Base-by-base conservation (phyloP, 2,113 vertebrate genomes). In the Trachemys scripta region DNA sequence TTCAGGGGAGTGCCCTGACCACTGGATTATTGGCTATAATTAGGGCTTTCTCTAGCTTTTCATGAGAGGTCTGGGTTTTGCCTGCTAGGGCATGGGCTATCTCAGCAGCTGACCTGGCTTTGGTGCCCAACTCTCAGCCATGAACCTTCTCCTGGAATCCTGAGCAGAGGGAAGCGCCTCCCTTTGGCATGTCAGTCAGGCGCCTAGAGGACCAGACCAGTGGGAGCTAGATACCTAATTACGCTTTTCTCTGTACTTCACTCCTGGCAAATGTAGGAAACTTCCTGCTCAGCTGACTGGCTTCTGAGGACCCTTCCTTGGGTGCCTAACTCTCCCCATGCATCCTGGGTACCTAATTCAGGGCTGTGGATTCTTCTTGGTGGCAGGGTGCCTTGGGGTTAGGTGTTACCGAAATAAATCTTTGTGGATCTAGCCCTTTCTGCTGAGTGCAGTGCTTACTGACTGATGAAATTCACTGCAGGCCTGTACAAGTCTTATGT, bases 381-480 rank as follows among this genome's bases (percentile, higher is more conserved):
- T 38, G n/a, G 9, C n/a, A 38, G 65, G n/a, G n/a, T 72, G 65
- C 19, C n/a, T 72, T 2, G 8, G 65, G 19, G 8, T 72, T 72
- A 72, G 65, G 65, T 38, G 35, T 38, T 72, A 38, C n/a, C 35
- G 22, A 72, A 20, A 19, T 38, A 20, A 54, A 38, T n/a, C n/a
- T 19, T 62, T 22, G 35, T 22, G 65, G 17, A 72, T 38, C 9
- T 72, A 72, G n/a, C 35, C n/a, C n/a, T 38, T n/a, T 20, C 2
- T 69, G 51, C 5, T 13, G 14, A 53, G 8, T 80, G 29, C 29
- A 35, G 13, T n/a, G 9, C 25, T 91, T 0, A 0, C 47, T 53
- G 75, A n/a, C 88, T n/a, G 47, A 75, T 42, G 54, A 75, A 88
- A 90, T n/a, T 47, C 57, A 69, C 65, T 89, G 90, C 89, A 50